A percentile compares a stretch with the other conserved stretches of the same genome.
These are phyloP conservation scores for Drosophila kokeensis DNA, from an alignment of 2,888 invertebrate species.

Conservation along the genomic window DNA sequence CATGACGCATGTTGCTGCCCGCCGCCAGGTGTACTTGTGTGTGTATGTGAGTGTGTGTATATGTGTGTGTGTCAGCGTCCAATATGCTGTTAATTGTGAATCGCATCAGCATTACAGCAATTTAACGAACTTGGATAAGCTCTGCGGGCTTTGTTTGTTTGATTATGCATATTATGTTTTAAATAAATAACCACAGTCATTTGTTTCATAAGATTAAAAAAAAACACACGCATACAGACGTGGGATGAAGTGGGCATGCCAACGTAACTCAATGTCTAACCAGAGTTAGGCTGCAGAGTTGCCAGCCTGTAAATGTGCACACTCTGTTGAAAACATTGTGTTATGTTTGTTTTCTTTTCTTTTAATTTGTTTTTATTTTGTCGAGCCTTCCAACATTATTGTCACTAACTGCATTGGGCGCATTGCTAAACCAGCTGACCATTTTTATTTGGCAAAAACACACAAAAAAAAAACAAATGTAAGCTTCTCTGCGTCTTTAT, in stretches of 20 bases:
- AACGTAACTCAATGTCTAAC: constrained; percentile 61
- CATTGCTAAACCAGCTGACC: constrained; percentile 52
- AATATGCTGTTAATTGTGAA: constrained; percentile 28
- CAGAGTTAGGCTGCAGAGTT: constrained; percentile 41
- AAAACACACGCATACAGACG: constrained; percentile 8
- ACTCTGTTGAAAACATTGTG: constrained; percentile 44
- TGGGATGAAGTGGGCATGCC: constrained; percentile 46
- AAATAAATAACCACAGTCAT: constrained; percentile 42
- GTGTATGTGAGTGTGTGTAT: constrained; percentile 24
- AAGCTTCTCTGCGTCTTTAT: constrained; percentile 46
- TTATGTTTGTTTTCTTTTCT: constrained; percentile 50
- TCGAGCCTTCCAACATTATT: constrained; percentile 10
- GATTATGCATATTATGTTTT: constrained; percentile 31
- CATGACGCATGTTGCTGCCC: constrained; percentile 66
- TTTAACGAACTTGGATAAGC: constrained; percentile 5
- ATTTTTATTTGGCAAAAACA: constrained; percentile 13
- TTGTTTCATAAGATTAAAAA: constrained; percentile 50
- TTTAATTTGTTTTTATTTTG: constrained; percentile 2
- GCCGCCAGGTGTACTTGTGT: constrained; percentile 41
- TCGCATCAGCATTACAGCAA: constrained; percentile 7
- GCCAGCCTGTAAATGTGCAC: constrained; percentile 53
- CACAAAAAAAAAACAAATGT: neutral
- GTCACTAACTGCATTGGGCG: constrained; percentile 48
- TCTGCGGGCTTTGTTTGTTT: constrained; percentile 12
- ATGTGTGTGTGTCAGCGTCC: constrained; percentile 33